Conservation (phyloP, 1,140 invertebrate species). For the Neodiprion fabricii region DNA sequence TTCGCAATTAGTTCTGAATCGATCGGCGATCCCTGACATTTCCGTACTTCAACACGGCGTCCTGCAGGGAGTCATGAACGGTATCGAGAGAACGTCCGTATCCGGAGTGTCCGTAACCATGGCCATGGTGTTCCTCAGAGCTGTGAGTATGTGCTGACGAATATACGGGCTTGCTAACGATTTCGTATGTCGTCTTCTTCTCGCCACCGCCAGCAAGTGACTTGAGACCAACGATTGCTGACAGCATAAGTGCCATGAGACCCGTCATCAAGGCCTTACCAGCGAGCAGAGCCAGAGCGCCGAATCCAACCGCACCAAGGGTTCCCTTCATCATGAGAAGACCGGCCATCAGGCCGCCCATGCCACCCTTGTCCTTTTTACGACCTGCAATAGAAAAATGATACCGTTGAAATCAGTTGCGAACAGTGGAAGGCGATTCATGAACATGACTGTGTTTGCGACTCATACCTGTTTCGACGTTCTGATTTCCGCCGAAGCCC, state of each 20-base stretch:
- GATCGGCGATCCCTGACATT: slow-evolving; percentile 54
- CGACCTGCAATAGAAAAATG: slow-evolving; percentile 58
- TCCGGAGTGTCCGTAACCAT: slow-evolving; percentile 60
- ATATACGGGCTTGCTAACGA: slow-evolving; percentile 81
- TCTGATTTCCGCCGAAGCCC: slow-evolving; percentile 37
- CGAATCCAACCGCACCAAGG: slow-evolving; percentile 75
- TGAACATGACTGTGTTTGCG: background rate
- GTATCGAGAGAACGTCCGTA: slow-evolving; percentile 66
- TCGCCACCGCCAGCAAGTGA: slow-evolving; percentile 70
- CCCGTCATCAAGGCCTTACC: slow-evolving; percentile 87
- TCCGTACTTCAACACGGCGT: slow-evolving; percentile 54
- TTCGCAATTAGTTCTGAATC: slow-evolving; percentile 18
- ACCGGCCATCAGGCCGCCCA: slow-evolving; percentile 53
- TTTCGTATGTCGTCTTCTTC: slow-evolving; percentile 82
- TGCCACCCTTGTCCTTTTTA: slow-evolving; percentile 56
- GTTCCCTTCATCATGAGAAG: slow-evolving; percentile 68
- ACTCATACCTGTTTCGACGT: slow-evolving; percentile 44
- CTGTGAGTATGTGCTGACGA: slow-evolving; percentile 75
- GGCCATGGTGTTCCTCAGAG: slow-evolving; percentile 69
- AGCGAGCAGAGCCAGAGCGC: slow-evolving; percentile 76
- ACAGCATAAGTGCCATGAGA: slow-evolving; percentile 78
- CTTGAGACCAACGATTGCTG: slow-evolving; percentile 78
- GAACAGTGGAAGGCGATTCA: background rate
- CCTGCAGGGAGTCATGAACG: slow-evolving; percentile 46
- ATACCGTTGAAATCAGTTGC: slow-evolving; percentile 16